Conservation (phyloP, 1,140 invertebrate species). For the Coboldia fuscipes region DNA sequence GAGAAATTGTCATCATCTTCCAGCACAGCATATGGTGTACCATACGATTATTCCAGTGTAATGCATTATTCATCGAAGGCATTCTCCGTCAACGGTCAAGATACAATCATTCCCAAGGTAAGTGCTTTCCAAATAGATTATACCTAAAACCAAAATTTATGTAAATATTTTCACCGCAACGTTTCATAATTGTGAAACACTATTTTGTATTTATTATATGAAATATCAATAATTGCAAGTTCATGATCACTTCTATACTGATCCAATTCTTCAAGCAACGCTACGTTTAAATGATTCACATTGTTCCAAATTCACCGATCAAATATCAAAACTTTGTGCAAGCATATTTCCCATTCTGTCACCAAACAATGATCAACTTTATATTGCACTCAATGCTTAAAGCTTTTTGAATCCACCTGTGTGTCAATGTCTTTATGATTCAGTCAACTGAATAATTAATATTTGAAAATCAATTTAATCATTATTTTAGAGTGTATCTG, state of each 20-base stretch:
- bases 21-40: conserved; percentile 36
- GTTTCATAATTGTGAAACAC: not conserved
- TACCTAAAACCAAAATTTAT: not conserved
- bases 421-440: too few relatives aligned
- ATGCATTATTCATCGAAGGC: conserved; percentile 67
- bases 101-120: conserved; percentile 47
- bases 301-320: too few relatives aligned
- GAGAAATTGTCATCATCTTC: conserved; percentile 31
- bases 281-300: too few relatives aligned
- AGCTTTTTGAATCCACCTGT: too few relatives aligned
- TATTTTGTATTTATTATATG: not conserved
- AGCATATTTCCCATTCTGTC: too few relatives aligned
- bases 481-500: too few relatives aligned
- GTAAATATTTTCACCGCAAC: not conserved
- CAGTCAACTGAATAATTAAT: too few relatives aligned
- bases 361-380: too few relatives aligned
- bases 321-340: too few relatives aligned
- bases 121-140: conserved; percentile 7
- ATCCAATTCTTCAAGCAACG: too few relatives aligned
- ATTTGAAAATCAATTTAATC: too few relatives aligned
- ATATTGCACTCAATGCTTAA: too few relatives aligned
- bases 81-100: conserved; percentile 48
- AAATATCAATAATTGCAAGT: not conserved
- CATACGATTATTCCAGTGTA: conserved; percentile 59
- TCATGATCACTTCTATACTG: not conserved